Percentiles rank a stretch among this genome's conserved stretches.
These are phyloP conservation scores for Sebastolobus altivelis DNA, from an alignment of 2,797 vertebrate species.

Conservation along the genomic window DNA sequence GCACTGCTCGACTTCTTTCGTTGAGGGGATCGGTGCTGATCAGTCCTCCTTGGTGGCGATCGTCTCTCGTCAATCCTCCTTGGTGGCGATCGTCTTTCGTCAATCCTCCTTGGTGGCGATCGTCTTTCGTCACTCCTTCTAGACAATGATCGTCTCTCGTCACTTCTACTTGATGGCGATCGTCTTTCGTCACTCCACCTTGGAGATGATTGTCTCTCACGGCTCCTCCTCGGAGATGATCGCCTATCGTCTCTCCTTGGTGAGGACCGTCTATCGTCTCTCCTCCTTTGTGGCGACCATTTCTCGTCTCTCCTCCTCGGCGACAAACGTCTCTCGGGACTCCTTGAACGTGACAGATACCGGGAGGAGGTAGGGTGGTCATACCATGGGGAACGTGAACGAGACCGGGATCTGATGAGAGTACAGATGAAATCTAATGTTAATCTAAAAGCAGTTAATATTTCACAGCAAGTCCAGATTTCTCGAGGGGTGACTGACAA, in stretches of 20 bases:
- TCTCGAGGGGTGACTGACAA: neutral
- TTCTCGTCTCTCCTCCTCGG: neutral
- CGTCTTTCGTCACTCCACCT: neutral
- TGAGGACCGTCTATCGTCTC: slow-evolving; percentile 6
- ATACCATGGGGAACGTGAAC: slow-evolving; percentile 64
- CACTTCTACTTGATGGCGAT: neutral
- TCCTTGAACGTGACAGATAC: slow-evolving; percentile 47
- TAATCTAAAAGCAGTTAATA: neutral
- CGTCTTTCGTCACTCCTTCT: neutral
- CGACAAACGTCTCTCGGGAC: neutral
- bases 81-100: neutral
- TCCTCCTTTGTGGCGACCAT: neutral
- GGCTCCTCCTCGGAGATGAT: neutral
- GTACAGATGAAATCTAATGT: neutral
- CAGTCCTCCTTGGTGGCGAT: neutral
- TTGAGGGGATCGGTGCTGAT: neutral
- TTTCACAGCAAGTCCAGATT: neutral
- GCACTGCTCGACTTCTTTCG: slow-evolving; percentile 39
- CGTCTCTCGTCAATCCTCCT: neutral
- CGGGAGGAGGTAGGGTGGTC: neutral
- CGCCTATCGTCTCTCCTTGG: neutral
- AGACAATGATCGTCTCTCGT: neutral
- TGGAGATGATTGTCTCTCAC: neutral
- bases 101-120: neutral
- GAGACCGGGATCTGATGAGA: slow-evolving; percentile 48